A percentile compares a stretch with the other conserved stretches of the same genome.
Evolutionary conservation across 2,113 vertebrate genomes (phyloP).

Genomic region (Pachyramphus minor): DNA sequence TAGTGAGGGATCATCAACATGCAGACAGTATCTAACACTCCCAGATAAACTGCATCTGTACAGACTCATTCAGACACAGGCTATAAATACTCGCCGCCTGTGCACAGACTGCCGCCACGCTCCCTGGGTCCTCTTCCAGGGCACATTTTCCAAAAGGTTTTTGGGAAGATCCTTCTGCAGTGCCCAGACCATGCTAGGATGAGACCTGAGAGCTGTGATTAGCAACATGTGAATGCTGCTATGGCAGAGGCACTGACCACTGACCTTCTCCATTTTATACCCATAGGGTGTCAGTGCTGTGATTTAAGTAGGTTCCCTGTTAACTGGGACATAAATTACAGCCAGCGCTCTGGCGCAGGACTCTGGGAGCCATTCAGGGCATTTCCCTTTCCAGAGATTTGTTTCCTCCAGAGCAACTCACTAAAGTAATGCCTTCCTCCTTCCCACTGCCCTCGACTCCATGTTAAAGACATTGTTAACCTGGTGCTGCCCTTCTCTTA

Average conservation of each 20-base stretch:
- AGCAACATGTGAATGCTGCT: background rate
- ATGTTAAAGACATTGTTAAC: constrained; percentile 16
- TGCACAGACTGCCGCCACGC: background rate
- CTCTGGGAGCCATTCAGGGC: constrained; percentile 27
- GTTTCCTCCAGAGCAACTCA: constrained; percentile 18
- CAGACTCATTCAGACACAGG: constrained; percentile 34
- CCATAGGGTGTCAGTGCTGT: background rate
- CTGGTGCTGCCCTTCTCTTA: constrained; percentile 16
- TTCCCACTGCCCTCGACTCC: background rate
- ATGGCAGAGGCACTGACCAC: background rate
- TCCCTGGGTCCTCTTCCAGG: background rate
- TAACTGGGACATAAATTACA: constrained; percentile 20
- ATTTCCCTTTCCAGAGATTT: constrained; percentile 51
- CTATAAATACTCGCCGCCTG: background rate
- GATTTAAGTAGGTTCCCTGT: constrained; percentile 24
- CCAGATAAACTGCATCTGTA: constrained; percentile 42
- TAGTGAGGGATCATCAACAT: background rate
- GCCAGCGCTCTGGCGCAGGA: background rate
- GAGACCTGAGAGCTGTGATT: background rate
- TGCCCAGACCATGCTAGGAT: background rate
- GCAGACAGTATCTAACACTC: constrained; percentile 3
- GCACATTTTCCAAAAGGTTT: background rate
- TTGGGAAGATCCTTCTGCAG: background rate
- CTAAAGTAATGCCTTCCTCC: constrained; percentile 47
- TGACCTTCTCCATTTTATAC: background rate